A percentile compares a stretch with the other conserved stretches of the same genome.
Conservation (phyloP, 2,888 invertebrate species). For the Oxycera nigricornis region DNA sequence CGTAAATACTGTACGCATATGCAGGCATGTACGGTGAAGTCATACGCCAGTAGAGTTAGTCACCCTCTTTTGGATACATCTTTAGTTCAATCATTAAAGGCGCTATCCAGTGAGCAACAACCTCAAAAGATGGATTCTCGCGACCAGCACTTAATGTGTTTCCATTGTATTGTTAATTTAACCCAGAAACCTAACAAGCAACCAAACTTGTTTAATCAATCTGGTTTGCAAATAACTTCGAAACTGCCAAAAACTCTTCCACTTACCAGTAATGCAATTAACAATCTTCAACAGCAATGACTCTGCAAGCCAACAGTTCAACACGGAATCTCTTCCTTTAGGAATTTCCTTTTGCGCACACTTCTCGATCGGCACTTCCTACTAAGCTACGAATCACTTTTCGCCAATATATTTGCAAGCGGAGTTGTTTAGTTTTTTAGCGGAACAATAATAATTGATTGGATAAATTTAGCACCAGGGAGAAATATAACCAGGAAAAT, state of each 20-base stretch:
- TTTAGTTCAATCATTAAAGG: too few relatives aligned
- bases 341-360: not conserved
- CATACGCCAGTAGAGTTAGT: too few relatives aligned
- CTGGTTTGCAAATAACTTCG: constrained; percentile 3
- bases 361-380: not conserved
- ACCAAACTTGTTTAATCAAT: too few relatives aligned
- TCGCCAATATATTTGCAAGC: not conserved
- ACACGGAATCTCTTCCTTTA: not conserved
- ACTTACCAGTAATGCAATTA: constrained; percentile 24
- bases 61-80: too few relatives aligned
- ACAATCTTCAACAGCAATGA: not conserved
- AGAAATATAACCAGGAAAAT: not conserved
- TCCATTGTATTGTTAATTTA: not conserved
- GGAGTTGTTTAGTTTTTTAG: constrained; percentile 10
- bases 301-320: not conserved
- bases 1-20: too few relatives aligned
- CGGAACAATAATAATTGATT: not conserved
- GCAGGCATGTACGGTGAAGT: too few relatives aligned
- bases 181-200: not conserved
- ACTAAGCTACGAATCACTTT: not conserved
- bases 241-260: not conserved
- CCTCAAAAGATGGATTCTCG: not conserved
- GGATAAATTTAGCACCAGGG: not conserved
- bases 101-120: too few relatives aligned
- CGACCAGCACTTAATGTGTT: not conserved